Base-by-base conservation (phyloP, 2,888 invertebrate species). In the Ormyrus thymus region DNA sequence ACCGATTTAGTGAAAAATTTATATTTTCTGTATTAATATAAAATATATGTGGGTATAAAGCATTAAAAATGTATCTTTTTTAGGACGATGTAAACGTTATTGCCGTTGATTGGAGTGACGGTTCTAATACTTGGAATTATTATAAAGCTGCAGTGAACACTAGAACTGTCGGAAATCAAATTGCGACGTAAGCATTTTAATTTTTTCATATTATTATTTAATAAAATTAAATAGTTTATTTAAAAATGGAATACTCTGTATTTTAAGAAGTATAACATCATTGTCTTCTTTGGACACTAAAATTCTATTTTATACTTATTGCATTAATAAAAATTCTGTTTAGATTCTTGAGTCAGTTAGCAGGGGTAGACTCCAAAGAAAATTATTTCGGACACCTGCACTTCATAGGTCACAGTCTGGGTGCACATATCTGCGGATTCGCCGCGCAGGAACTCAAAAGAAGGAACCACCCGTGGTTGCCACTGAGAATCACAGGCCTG, bases 81-180 rank as follows among this genome's bases (percentile, higher is more conserved):
- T 9, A 94, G 94, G 91, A 86, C 0, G 93, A 94, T 81, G 91
- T 93, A 0, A 94, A 94, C 83, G 91, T 94, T 0, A 91, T 94
- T 50, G 90, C 92, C 0, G 93, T 93, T 1, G 94, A 94, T 84
- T 94, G 94, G 94, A 92, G 93, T 64, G 90, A 91, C 0, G 93
- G 93, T 8, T 92, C 93, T 1, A 92, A 92, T 69, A 92, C 92
- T 0, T 92, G 92, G 90, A 93, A 93, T 85, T 94, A 94, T 81
- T 92, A 92, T 90, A 91, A 91, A 80, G 93, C 93, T 0, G 93
- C 92, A 0, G 92, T 93, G 1, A 93, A 93, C 81, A 92, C 93
- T 0, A 89, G 91, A 61, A 89, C 91, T 55, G 93, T 93, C 29
- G 93, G 93, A 61, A 90, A 91, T 11, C 92, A 92, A 84, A 89